Base-by-base conservation (phyloP, 2,113 vertebrate genomes). In the Coryphaenoides rupestris region DNA sequence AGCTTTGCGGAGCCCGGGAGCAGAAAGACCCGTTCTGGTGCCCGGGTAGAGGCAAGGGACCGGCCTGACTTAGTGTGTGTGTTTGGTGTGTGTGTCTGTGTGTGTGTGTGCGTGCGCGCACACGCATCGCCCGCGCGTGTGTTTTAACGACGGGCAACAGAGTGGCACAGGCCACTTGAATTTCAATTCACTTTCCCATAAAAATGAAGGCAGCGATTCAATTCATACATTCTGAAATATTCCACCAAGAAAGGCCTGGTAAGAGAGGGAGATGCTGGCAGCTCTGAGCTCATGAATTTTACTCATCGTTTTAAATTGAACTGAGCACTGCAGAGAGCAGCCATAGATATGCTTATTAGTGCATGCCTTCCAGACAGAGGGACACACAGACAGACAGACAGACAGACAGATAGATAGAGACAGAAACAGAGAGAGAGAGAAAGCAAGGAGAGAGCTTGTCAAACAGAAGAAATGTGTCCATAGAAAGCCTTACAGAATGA, bases 171-270 rank as follows among this genome's bases (percentile, higher is more conserved):
- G 67, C 58, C 50, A 66, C 77, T 50, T 76, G 73, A 80, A 80
- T 83, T 75, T 74, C 59, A 82, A 75, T 73, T 71, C 19, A 13
- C 58, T 26, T 13, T 46, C 33, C 28, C 47, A 66, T 71, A 70
- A 70, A 69, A 74, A 71, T 5, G 28, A 70, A 72, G 33, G 33
- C 65, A 79, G 69, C 73, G 58, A 80, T 80, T 81, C 78, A 60
- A 49, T 68, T 72, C 70, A 55, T 73, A 72, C 65, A 64, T 67
- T 77, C 53, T 63, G 63, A 76, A 78, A 79, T 76, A 76, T 73
- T 74, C 73, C 68, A 55, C 56, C 2, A 58, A 28, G n/a, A 28
- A 28, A 58, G 26, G 5, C 4, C 17, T 21, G 4, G 3, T 13
- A 60, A 4, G 12, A 58, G 69, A 70, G 63, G 60, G 24, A 7